A percentile compares a stretch with the other conserved stretches of the same genome.
These are phyloP conservation scores for Ectemnius continuus DNA, from an alignment of 2,888 invertebrate genomes.

Conservation along the genomic window DNA sequence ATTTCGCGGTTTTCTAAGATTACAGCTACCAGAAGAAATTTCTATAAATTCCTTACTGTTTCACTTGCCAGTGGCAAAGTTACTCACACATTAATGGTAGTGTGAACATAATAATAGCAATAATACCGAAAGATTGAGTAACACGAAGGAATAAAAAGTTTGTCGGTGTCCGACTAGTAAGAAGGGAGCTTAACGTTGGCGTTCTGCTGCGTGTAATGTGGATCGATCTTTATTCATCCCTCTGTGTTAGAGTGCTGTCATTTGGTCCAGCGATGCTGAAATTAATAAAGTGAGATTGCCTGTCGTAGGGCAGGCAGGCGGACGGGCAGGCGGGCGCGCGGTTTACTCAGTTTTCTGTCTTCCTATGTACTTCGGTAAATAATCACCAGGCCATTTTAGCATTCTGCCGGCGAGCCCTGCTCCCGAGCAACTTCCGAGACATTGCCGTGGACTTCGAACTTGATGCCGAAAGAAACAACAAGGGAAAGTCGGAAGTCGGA, in stretches of 20 bases:
- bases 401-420: conserved; percentile 20
- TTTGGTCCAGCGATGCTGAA: neutral
- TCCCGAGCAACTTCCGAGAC: neutral
- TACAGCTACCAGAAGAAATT: no score
- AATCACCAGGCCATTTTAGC: conserved; percentile 30
- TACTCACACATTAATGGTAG: no score
- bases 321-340: neutral
- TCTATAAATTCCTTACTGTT: no score
- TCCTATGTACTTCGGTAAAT: conserved; percentile 25
- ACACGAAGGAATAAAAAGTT: no score
- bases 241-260: no score
- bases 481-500: neutral
- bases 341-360: conserved; percentile 7
- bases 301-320: neutral
- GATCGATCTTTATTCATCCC: no score
- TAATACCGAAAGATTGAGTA: no score
- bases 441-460: neutral
- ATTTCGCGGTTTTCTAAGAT: no score
- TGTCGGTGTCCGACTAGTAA: no score
- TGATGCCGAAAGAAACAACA: conserved; percentile 10
- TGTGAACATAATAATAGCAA: no score
- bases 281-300: conserved; percentile 15
- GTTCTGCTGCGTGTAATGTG: neutral
- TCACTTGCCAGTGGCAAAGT: no score
- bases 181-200: neutral